Conservation (phyloP, 2,888 invertebrate species). For the Acanthosepion lycidas region DNA sequence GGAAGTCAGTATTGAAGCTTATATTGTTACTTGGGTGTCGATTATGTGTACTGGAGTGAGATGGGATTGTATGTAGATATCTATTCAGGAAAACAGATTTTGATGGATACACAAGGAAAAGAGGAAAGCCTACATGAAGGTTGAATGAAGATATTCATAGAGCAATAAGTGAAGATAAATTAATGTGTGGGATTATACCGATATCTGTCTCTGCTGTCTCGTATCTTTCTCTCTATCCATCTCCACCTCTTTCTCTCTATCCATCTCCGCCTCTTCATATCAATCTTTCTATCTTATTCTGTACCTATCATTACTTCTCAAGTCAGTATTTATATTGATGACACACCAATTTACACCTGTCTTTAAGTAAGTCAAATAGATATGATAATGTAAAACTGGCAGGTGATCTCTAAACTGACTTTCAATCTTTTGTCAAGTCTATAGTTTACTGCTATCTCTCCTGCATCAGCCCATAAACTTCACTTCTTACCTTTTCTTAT, state of each 20-base stretch:
- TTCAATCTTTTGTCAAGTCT: no score
- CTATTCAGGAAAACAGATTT: neutral
- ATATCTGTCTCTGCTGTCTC: no score
- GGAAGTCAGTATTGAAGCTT: neutral
- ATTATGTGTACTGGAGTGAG: neutral
- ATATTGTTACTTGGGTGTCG: neutral
- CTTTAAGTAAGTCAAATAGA: no score
- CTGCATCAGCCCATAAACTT: no score
- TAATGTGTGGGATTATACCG: no score
- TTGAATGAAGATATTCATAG: neutral
- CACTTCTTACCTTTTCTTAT: no score
- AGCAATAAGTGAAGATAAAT: neutral
- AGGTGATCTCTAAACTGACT: no score
- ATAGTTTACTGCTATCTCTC: no score
- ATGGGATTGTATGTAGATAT: neutral
- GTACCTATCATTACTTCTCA: no score
- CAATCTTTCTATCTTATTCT: neutral
- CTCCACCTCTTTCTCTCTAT: neutral
- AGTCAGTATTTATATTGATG: no score
- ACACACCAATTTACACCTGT: no score
- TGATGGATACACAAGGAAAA: neutral
- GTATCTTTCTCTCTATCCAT: neutral
- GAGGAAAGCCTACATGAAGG: neutral
- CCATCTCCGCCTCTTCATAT: neutral
- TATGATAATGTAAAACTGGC: no score